A percentile compares a stretch with the other conserved stretches of the same genome.
These are phyloP conservation scores for Drosophila takahashii DNA, from an alignment of 1,140 invertebrate species.

Conservation along the genomic window DNA sequence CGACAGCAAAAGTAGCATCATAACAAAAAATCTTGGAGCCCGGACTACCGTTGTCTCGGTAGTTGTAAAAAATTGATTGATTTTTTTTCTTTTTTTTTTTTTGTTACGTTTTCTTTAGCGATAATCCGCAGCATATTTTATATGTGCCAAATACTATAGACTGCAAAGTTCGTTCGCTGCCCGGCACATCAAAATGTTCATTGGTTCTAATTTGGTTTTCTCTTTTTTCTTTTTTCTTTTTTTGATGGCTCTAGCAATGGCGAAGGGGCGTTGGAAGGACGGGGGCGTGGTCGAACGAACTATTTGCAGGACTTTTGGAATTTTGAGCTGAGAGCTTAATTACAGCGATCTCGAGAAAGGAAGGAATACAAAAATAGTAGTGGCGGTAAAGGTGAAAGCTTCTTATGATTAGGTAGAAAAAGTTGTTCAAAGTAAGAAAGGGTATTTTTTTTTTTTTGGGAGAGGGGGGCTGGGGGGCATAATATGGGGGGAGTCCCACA, in stretches of 20 bases:
- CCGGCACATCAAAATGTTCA: constrained; percentile 49
- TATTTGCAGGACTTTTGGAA: constrained; percentile 48
- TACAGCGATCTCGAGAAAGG: constrained; percentile 9
- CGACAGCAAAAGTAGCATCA: constrained; percentile 38
- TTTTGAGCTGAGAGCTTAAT: constrained; percentile 10
- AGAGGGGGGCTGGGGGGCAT: neutral
- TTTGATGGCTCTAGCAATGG: constrained; percentile 51
- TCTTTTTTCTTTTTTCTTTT: neutral
- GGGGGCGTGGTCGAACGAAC: constrained; percentile 56
- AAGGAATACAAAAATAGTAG: constrained; percentile 19
- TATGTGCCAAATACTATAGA: constrained; percentile 80
- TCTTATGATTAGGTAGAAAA: constrained; percentile 17
- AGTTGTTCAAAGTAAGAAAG: constrained; percentile 19
- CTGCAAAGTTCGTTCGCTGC: constrained; percentile 70
- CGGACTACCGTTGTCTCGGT: constrained; percentile 8
- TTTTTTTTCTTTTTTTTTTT: constrained; percentile 29
- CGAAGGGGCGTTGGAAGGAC: neutral
- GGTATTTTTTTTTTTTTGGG: neutral
- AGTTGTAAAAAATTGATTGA: constrained; percentile 1
- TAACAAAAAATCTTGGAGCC: constrained; percentile 19
- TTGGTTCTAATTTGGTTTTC: constrained; percentile 19
- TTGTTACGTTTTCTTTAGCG: constrained; percentile 71
- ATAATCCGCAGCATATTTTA: constrained; percentile 84
- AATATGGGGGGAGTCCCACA: constrained; percentile 27
- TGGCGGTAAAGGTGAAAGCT: constrained; percentile 19